These are phyloP conservation scores for Spea hammondii DNA, from an alignment of 2,797 vertebrate species.

Conservation along the genomic window DNA sequence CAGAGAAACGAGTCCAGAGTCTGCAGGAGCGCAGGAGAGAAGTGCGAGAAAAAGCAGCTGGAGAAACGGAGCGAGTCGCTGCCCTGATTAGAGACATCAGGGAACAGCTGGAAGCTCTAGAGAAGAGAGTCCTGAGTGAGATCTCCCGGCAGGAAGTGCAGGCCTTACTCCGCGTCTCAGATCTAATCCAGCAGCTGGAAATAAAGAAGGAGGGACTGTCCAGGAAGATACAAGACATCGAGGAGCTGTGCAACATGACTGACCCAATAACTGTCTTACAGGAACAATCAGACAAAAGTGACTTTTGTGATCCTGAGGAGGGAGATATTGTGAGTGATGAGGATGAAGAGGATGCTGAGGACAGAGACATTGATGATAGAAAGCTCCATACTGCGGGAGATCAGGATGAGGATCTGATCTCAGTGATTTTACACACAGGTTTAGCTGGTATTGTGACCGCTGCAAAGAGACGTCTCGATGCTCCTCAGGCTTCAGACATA, in stretches of 20 bases:
- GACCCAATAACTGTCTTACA: conserved; percentile 32
- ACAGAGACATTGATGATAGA: conserved; percentile 10
- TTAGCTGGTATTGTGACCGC: conserved; percentile 15
- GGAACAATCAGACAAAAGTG: neutral
- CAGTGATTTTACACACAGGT: neutral
- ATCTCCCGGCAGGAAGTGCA: conserved; percentile 20
- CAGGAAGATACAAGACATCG: conserved; percentile 9
- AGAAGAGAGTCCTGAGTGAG: conserved; percentile 33
- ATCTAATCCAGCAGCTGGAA: conserved; percentile 24
- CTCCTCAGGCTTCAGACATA: conserved; percentile 12
- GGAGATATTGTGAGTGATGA: too few relatives aligned
- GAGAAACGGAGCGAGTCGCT: neutral
- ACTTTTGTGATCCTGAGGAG: neutral
- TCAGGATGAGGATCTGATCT: conserved; percentile 22
- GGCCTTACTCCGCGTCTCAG: conserved; percentile 12
- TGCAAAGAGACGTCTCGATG: conserved; percentile 5
- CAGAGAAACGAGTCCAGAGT: conserved; percentile 11
- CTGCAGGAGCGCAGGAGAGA: conserved; percentile 15
- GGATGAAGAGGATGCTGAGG: neutral
- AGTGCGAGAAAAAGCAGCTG: conserved; percentile 12
- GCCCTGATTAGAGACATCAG: conserved; percentile 12
- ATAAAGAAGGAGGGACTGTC: conserved; percentile 23
- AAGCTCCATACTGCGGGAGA: too few relatives aligned
- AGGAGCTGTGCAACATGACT: conserved; percentile 18
- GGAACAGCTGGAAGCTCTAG: conserved; percentile 26